Base-by-base conservation (phyloP, 2,888 invertebrate species). In the Leistus spinibarbis region DNA sequence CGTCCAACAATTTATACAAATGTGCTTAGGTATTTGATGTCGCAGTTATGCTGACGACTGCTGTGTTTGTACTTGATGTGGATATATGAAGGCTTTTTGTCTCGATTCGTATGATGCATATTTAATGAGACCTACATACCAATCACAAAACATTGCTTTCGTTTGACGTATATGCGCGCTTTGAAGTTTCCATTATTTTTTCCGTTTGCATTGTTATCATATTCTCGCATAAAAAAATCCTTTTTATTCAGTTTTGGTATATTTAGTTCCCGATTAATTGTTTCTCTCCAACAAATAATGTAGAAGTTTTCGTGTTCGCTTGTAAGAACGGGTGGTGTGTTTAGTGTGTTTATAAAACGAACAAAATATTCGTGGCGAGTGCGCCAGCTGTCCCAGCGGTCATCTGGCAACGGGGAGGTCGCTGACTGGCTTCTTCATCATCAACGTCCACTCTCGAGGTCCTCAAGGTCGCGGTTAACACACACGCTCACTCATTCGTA, bases 381-480 rank as follows among this genome's bases (percentile, higher is more conserved):
- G 16, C 60, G 20, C 60, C 60, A 60, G 60, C 60, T 60, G 60
- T 60, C 10, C 19, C 22, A 10, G 40, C 20, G 22, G 17, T 22
- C 22, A 17, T 60, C 60, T 60, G 19, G 60, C 10, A 17, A 22
- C 60, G 19, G 60, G 60, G 22, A 22, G 60, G 17, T 20, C 17
- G 60, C 17, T 22, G 22, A 56, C 17, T 19, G 7, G 60, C 22
- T 40, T 40, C 40, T 40, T 40, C 40, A 40, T 40, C 22, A 60
- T 60, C 60, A 60, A 20, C 22, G 20, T 60, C 22, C 19, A 56
- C 56, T 56, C 56, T 20, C 22, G 19, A 3, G 60, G 20, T 60
- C 60, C 40, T 40, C 60, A 60, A 60, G 60, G 60, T 60, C 60
- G 60, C 19, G 60, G 60, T 17, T 60, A 60, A 60, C 60, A 19